Evolutionary conservation across 2,888 invertebrate species (phyloP), one percentile per base, ranked within the genome.

Genomic region (Platynereis dumerilii): DNA sequence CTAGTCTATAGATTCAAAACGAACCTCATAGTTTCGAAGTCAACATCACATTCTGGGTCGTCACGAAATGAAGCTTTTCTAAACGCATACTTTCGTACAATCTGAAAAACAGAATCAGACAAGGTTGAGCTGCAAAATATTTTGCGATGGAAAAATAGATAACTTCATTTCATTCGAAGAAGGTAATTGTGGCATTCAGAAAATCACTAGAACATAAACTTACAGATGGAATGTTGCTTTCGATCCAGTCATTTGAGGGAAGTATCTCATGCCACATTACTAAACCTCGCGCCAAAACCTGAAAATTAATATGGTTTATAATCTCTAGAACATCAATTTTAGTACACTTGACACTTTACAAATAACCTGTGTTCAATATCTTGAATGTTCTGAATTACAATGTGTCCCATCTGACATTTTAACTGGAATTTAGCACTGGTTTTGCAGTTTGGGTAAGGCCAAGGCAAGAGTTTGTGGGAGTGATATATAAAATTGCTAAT

Each of bases 21-120:
- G 7, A 2, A 93, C 93, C 94, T 93, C 90, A 95, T 94, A 20
- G 94, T 94, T 86, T 96, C 96, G 76, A 92, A 92, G 83, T 96
- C 95, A 29, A 94, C 88, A 61, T 86, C 86, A 44, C 67, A 68
- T 20, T 80, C 78, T 42, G 75, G 74, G 26, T 79, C 77, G 45
- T 72, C 72, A 1, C 76, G 64, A 66, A 69, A 67, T 56, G 69
- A 60, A 17, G 67, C 72, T 69, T 90, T 91, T 60, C 91, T 90
- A 78, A 93, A 89, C 70, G 92, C 91, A 84, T 91, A 91, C 1
- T 90, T 90, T 58, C 88, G 87, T 56, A 96, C 78, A 65, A 85
- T 83, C 78, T 81, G 68, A 42, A 26, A 12, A 34, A 34, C n/a
- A n/a, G n/a, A n/a, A n/a, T n/a, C n/a, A n/a, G n/a, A n/a, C n/a